Evolutionary conservation across 2,797 vertebrate species (phyloP), one percentile per base, ranked within the genome.

Genomic region (Selene dorsalis): DNA sequence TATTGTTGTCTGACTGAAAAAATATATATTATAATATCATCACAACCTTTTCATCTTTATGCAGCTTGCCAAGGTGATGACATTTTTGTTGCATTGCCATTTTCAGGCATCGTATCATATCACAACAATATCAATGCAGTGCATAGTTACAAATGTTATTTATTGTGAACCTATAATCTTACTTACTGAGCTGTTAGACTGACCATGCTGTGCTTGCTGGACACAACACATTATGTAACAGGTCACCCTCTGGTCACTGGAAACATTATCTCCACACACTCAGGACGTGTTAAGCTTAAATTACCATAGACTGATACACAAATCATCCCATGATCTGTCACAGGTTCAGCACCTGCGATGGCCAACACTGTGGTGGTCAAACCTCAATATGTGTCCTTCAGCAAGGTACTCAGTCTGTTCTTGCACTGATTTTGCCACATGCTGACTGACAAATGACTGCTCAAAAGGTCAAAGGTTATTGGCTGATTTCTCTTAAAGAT

Each of bases 191-290:
- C 24, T 6, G n/a, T 57, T 58, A 48, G 30, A 57, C 55, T 22
- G n/a, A 2, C 75, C 16, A 0, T 43, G 26, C 59, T 67, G 39
- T 52, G 12, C 24, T 35, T 2, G 24, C 77, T 73, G 69, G 68
- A 61, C 35, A 6, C 61, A 73, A 69, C 74, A 65, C 63, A 39
- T 91, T 88, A 89, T 84, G 56, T 85, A 84, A 92, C 35, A 76
- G 84, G 86, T 90, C 56, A 0, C 41, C 3, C 70, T 59, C 28
- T 62, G 88, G 79, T 59, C 87, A 83, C 59, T 80, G 75, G 87
- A 86, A 85, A 90, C 77, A 35, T 83, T 79, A 88, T 90, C 86
- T 80, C 52, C 69, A 47, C 20, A 69, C 88, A 83, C 73, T 73
- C 69, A 30, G 38, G 50, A 28, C 1, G 28, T 17, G 30, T 82